Conservation (phyloP, 1,140 invertebrate species). For the Drosophila hydei region DNA sequence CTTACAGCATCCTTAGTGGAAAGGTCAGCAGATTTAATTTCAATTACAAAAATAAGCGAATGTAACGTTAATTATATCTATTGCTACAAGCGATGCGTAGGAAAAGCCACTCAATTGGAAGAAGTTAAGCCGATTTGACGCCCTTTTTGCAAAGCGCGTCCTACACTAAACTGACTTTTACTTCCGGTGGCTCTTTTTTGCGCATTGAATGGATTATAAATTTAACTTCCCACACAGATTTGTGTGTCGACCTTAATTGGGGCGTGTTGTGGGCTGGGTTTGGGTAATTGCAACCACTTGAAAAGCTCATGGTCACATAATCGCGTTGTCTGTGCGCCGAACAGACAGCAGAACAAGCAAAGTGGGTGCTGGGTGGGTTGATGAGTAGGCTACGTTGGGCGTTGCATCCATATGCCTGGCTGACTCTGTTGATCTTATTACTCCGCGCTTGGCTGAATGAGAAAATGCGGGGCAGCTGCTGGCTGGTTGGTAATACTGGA, state of each 20-base stretch:
- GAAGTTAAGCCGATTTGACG: constrained; percentile 72
- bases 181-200: constrained; percentile 58
- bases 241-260: constrained; percentile 67
- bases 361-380: constrained; percentile 30
- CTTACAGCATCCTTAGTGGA: neutral
- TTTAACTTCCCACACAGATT: constrained; percentile 80
- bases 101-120: constrained; percentile 65
- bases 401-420: constrained; percentile 65
- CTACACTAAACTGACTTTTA: constrained; percentile 20
- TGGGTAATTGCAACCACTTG: constrained; percentile 77
- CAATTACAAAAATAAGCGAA: constrained; percentile 70
- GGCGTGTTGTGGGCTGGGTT: constrained; percentile 57
- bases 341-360: constrained; percentile 54
- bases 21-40: constrained; percentile 39
- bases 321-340: constrained; percentile 57
- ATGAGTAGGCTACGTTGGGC: constrained; percentile 37
- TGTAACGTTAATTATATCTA: constrained; percentile 61
- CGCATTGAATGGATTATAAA: constrained; percentile 42
- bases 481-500: constrained; percentile 29
- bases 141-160: constrained; percentile 36
- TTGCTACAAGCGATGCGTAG: constrained; percentile 34
- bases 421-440: constrained; percentile 80
- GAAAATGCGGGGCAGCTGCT: constrained; percentile 69
- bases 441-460: constrained; percentile 72
- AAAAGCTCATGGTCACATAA: constrained; percentile 65